phyloP scores from a whole-genome alignment of 2,888 invertebrate genomes.

The Spilosoma lubricipeda region DNA sequence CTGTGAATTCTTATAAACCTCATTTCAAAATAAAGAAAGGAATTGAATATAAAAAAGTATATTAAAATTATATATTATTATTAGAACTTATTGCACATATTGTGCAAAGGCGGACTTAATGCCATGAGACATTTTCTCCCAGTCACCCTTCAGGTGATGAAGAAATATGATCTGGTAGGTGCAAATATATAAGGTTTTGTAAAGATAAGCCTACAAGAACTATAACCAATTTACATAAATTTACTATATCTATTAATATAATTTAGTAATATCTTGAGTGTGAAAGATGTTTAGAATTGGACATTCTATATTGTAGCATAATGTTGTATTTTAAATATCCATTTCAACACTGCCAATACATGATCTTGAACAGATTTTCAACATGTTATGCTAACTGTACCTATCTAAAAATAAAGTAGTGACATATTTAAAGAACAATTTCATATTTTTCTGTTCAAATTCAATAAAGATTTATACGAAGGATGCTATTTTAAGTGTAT shows the following conservation, averaged over 20 bases:
- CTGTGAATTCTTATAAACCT: neutral
- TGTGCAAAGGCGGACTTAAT: too few relatives aligned
- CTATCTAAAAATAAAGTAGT: constrained; percentile 4
- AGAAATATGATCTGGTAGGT: too few relatives aligned
- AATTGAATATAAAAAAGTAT: neutral
- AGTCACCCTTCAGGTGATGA: too few relatives aligned
- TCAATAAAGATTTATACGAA: constrained; percentile 1
- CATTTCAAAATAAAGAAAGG: neutral
- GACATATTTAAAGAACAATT: neutral
- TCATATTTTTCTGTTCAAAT: neutral
- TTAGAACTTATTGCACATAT: too few relatives aligned
- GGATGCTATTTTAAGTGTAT: constrained; percentile 12
- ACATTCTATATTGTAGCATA: too few relatives aligned
- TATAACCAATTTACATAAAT: too few relatives aligned
- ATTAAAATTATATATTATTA: too few relatives aligned
- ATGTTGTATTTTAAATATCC: too few relatives aligned
- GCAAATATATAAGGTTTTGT: too few relatives aligned
- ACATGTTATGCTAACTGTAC: neutral
- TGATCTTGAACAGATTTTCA: neutral
- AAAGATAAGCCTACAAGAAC: too few relatives aligned
- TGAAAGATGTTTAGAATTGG: neutral
- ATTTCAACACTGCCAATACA: neutral
- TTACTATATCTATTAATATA: too few relatives aligned
- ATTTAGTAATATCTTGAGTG: neutral
- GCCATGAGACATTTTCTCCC: too few relatives aligned